Percentiles rank a stretch among this genome's conserved stretches.
Evolutionary conservation across 2,888 invertebrate species (phyloP).

Genomic region (Laspeyria flexula): DNA sequence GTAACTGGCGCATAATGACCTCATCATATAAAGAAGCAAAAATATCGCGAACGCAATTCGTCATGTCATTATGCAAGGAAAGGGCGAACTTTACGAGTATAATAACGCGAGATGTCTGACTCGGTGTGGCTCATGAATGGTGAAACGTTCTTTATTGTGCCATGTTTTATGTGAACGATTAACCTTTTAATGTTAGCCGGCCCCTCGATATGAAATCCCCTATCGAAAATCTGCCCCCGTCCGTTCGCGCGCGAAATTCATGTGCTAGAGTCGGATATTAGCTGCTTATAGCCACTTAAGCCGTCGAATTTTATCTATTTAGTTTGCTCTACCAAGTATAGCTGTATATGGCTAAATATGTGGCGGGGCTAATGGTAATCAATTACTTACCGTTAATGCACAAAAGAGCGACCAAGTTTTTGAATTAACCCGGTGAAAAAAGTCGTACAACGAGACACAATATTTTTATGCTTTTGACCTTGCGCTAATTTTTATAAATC

Average conservation of each 20-base stretch:
- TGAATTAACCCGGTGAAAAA: too few relatives aligned
- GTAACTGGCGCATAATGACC: slow-evolving; percentile 77
- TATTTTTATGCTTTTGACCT: too few relatives aligned
- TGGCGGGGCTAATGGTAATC: too few relatives aligned
- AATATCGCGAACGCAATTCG: slow-evolving; percentile 84
- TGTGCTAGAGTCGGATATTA: not conserved
- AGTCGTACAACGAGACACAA: too few relatives aligned
- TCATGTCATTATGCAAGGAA: slow-evolving; percentile 86
- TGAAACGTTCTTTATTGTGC: slow-evolving; percentile 82
- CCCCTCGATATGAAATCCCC: slow-evolving; percentile 65
- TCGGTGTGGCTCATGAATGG: slow-evolving; percentile 78
- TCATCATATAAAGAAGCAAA: slow-evolving; percentile 80
- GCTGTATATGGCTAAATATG: too few relatives aligned
- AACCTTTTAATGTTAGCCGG: slow-evolving; percentile 81
- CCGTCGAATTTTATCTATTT: not conserved
- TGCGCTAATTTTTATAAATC: too few relatives aligned
- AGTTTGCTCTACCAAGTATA: too few relatives aligned
- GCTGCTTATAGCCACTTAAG: not conserved
- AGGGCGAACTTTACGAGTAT: slow-evolving; percentile 85
- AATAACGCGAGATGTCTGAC: slow-evolving; percentile 85
- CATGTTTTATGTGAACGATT: slow-evolving; percentile 84
- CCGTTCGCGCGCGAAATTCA: not conserved
- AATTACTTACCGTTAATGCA: too few relatives aligned
- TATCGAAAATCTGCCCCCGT: slow-evolving; percentile 42
- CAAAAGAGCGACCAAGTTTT: too few relatives aligned